These are phyloP conservation scores for Drosophila obscura DNA, from an alignment of 1,140 invertebrate species.

Conservation along the genomic window DNA sequence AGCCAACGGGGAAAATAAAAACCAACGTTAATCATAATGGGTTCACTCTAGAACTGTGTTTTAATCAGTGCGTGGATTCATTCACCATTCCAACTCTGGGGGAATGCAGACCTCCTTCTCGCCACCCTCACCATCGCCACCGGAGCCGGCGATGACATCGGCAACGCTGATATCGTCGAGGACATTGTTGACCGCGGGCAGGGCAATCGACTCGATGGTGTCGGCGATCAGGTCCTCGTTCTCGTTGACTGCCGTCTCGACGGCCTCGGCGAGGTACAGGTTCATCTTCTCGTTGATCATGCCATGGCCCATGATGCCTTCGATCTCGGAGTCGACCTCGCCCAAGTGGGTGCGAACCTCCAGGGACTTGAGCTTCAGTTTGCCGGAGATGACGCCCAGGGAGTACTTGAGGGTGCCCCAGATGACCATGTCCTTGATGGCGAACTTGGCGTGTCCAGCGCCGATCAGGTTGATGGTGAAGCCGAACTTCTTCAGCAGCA, in stretches of 20 bases:
- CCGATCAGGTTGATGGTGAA: slow-evolving; percentile 78
- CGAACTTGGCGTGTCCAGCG: slow-evolving; percentile 71
- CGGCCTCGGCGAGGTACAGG: slow-evolving; percentile 66
- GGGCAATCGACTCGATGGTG: slow-evolving; percentile 72
- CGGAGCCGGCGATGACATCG: slow-evolving; percentile 56
- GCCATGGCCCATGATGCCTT: slow-evolving; percentile 75
- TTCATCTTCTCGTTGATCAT: slow-evolving; percentile 73
- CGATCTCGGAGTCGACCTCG: slow-evolving; percentile 79
- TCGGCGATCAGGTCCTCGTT: slow-evolving; percentile 75
- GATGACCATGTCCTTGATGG: slow-evolving; percentile 75
- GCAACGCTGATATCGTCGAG: slow-evolving; percentile 63
- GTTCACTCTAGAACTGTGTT: slow-evolving; percentile 36
- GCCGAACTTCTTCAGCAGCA: slow-evolving; percentile 71
- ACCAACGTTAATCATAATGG: background rate
- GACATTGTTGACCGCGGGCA: slow-evolving; percentile 66
- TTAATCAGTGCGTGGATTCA: slow-evolving; percentile 47
- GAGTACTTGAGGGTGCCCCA: slow-evolving; percentile 75
- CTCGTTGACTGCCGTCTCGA: slow-evolving; percentile 73
- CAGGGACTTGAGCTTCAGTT: slow-evolving; percentile 72
- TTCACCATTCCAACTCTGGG: slow-evolving; percentile 70
- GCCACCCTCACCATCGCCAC: slow-evolving; percentile 57
- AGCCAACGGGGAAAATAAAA: slow-evolving; percentile 3
- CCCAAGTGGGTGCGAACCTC: slow-evolving; percentile 72
- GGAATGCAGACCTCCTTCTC: slow-evolving; percentile 78
- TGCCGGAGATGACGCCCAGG: slow-evolving; percentile 66